Conservation (phyloP, 1,140 invertebrate genomes). For the Octopus sinensis region DNA sequence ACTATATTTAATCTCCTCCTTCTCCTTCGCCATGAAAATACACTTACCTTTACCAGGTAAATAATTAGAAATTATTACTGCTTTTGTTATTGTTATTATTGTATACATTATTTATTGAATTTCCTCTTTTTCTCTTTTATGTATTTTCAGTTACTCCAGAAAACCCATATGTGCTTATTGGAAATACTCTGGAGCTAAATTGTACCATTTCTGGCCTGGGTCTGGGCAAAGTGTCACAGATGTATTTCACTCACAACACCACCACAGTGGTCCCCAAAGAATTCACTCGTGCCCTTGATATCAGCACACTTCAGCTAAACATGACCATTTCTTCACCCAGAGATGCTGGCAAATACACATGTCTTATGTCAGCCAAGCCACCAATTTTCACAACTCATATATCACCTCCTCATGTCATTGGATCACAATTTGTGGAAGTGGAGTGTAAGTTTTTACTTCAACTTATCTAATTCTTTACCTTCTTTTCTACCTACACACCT, state of each 20-base stretch:
- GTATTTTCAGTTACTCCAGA: conserved; percentile 19
- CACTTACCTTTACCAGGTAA: no score
- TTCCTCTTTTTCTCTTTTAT: neutral
- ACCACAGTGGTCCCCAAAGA: conserved; percentile 16
- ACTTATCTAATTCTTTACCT: no score
- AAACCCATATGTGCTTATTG: conserved; percentile 32
- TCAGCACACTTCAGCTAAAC: conserved; percentile 26
- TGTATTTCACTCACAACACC: conserved; percentile 25
- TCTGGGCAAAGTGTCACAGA: conserved; percentile 21
- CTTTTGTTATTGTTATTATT: no score
- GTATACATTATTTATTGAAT: neutral
- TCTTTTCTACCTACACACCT: no score
- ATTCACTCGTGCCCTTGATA: conserved; percentile 19
- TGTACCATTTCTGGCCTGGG: conserved; percentile 31
- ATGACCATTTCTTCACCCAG: conserved; percentile 20
- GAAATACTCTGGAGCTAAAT: conserved; percentile 24
- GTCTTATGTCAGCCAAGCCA: conserved; percentile 12
- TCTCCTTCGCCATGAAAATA: no score
- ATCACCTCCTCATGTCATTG: conserved; percentile 19
- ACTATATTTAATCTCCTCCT: no score
- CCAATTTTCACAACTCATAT: conserved; percentile 17
- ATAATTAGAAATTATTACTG: no score
- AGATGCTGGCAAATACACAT: conserved; percentile 30
- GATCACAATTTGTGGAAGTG: conserved; percentile 28
- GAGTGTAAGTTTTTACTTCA: conserved; percentile 29